Evolutionary conservation across 2,113 vertebrate species (phyloP).

Genomic region (Lampris megalopsis): DNA sequence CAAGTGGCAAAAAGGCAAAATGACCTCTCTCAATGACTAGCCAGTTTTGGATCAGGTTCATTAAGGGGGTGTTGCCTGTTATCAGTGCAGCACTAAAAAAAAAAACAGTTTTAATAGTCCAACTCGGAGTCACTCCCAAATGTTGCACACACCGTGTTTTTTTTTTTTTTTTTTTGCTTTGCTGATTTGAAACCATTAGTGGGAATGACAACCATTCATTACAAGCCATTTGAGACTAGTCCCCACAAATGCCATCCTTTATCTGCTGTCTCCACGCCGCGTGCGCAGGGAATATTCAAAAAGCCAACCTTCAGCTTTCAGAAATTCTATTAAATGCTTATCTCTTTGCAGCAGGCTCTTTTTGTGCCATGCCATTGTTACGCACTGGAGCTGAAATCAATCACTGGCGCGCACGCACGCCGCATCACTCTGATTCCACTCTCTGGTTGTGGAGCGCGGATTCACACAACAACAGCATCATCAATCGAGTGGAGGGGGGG

Average conservation of each 20-base stretch:
- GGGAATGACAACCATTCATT: conserved; percentile 90
- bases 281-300: conserved; percentile 89
- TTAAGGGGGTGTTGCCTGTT: conserved; percentile 21
- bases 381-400: conserved; percentile 88
- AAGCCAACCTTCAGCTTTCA: conserved; percentile 94
- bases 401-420: conserved; percentile 79
- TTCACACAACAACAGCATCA: conserved; percentile 67
- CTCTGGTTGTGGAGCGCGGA: conserved; percentile 64
- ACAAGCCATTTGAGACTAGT: conserved; percentile 88
- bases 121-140: conserved; percentile 79
- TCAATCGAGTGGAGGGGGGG: conserved; percentile 80
- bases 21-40: conserved; percentile 40
- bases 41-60: conserved; percentile 8
- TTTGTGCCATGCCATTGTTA: conserved; percentile 91
- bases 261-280: conserved; percentile 88
- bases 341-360: conserved; percentile 92
- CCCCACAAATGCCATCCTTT: conserved; percentile 90
- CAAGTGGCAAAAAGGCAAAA: too few species aligned
- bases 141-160: conserved; percentile 76
- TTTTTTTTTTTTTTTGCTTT: conserved; percentile 56
- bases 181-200: conserved; percentile 85
- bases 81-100: conserved; percentile 32
- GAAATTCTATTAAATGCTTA: conserved; percentile 98
- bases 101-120: conserved; percentile 62
- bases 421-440: conserved; percentile 86